phyloP scores from a whole-genome alignment of 2,888 invertebrate genomes.

The Didymodactylos carnosus region DNA sequence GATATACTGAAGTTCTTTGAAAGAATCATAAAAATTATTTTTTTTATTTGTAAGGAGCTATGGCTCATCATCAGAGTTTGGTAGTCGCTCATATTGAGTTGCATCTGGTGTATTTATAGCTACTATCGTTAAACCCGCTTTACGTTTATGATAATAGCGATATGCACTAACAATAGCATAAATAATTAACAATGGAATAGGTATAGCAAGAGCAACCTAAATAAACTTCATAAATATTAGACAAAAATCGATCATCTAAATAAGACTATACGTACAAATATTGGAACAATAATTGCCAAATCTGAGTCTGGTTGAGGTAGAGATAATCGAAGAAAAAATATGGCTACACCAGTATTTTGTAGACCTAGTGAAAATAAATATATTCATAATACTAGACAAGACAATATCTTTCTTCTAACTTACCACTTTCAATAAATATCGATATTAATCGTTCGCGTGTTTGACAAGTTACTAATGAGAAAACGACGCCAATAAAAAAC shows the following conservation, averaged over 20 bases:
- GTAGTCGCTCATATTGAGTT: neutral
- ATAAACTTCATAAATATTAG: neutral
- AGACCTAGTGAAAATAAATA: neutral
- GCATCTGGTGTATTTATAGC: neutral
- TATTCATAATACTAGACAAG: neutral
- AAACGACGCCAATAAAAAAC: conserved; percentile 23
- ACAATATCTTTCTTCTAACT: neutral
- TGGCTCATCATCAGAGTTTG: neutral
- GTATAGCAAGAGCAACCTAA: neutral
- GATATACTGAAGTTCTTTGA: too few relatives aligned
- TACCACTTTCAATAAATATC: neutral
- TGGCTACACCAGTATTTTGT: neutral
- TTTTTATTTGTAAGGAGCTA: too few relatives aligned
- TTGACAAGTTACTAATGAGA: conserved; percentile 21
- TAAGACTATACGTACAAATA: neutral
- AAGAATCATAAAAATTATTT: too few relatives aligned
- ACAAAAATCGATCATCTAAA: neutral
- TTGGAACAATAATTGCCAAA: neutral
- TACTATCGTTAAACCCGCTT: neutral
- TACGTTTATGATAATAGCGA: neutral
- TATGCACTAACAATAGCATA: neutral
- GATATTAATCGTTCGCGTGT: conserved; percentile 21
- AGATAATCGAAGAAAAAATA: neutral
- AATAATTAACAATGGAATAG: neutral
- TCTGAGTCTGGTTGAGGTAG: neutral